Conservation (phyloP, 2,888 invertebrate species). For the Eristalis arbustorum region DNA sequence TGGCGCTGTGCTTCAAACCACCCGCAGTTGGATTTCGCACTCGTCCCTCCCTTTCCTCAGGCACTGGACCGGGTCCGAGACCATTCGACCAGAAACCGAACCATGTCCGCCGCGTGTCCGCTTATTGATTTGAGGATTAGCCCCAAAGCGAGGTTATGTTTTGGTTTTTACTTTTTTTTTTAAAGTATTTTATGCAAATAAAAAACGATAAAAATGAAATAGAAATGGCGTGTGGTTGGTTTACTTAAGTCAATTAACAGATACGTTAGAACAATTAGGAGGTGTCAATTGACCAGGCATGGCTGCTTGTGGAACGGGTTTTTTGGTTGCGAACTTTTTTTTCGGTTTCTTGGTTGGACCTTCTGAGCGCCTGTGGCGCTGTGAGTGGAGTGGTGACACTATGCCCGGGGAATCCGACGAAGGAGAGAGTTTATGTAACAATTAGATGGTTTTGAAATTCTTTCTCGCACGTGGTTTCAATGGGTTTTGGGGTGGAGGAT, state of each 20-base stretch:
- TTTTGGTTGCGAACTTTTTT: neutral
- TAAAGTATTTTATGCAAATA: conserved; percentile 3
- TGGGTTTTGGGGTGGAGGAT: neutral
- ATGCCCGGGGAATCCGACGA: neutral
- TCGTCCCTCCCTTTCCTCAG: neutral
- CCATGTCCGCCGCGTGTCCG: conserved; percentile 26
- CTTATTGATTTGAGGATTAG: conserved; percentile 57
- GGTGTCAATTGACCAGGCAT: conserved; percentile 34
- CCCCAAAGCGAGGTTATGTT: neutral
- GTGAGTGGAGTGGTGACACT: neutral
- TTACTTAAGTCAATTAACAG: conserved; percentile 38
- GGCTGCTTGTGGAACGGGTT: conserved; percentile 18
- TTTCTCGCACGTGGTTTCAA: neutral
- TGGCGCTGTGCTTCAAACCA: conserved; percentile 11
- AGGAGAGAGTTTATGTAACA: neutral
- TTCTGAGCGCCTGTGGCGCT: neutral
- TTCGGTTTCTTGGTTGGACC: neutral
- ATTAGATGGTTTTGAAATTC: neutral
- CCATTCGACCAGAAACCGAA: conserved; percentile 10
- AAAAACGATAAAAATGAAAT: neutral
- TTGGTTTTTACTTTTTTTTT: neutral
- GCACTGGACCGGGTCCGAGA: neutral
- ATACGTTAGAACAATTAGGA: conserved; percentile 37
- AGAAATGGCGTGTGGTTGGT: conserved; percentile 1
- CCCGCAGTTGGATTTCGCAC: neutral